A percentile compares a stretch with the other conserved stretches of the same genome.
Conservation (phyloP, 2,888 invertebrate species). For the Rhyacophila evoluta region DNA sequence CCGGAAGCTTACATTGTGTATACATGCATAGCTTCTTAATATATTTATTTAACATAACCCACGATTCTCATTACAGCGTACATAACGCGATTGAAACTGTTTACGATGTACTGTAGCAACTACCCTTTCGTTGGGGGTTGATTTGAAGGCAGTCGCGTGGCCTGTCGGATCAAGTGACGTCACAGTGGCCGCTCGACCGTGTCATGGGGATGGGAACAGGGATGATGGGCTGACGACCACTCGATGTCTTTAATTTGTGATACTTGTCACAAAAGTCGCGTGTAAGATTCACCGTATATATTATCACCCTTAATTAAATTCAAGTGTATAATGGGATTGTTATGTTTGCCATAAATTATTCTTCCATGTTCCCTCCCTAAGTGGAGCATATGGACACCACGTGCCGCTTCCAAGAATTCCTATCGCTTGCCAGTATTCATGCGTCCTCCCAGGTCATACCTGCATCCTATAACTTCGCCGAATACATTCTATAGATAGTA, state of each 20-base stretch:
- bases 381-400: no score
- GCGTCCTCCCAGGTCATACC: no score
- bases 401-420: no score
- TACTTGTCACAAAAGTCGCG: conserved; percentile 31
- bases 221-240: conserved; percentile 4
- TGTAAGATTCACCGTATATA: background rate
- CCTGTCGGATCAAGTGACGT: conserved; percentile 42
- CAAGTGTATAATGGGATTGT: background rate
- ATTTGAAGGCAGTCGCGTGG: conserved; percentile 44
- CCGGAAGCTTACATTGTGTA: no score
- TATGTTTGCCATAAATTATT: no score
- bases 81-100: conserved; percentile 20
- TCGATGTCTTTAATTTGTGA: conserved; percentile 31
- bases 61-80: conserved; percentile 16
- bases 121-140: background rate
- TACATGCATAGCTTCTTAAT: no score
- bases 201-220: conserved; percentile 26
- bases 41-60: background rate
- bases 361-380: no score
- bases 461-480: no score
- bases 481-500: no score
- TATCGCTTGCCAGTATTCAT: no score
- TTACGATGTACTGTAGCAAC: background rate
- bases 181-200: conserved; percentile 31
- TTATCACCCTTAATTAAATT: background rate